phyloP scores from a whole-genome alignment of 2,888 invertebrate genomes.

The Polydrusus tereticollis region DNA sequence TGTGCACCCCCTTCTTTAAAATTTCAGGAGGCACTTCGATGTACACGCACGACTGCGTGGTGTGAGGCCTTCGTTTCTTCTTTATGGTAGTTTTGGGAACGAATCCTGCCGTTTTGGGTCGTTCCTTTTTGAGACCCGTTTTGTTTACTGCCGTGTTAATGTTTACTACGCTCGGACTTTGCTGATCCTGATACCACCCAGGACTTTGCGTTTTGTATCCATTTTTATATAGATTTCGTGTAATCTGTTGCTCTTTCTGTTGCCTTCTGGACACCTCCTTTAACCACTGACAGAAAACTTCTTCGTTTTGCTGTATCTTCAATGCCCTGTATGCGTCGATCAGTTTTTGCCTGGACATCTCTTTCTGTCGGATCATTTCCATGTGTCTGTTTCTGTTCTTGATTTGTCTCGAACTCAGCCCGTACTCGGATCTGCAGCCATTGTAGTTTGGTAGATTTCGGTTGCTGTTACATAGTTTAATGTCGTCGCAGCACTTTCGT shows the following conservation, averaged over 20 bases:
- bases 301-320: constrained; percentile 68
- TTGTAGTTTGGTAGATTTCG: constrained; percentile 69
- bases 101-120: constrained; percentile 61
- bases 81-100: constrained; percentile 55
- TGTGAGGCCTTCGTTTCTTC: constrained; percentile 56
- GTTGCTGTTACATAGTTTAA: constrained; percentile 60
- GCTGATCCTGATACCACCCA: neutral
- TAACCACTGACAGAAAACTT: constrained; percentile 71
- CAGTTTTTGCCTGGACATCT: constrained; percentile 66
- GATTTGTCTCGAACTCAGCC: constrained; percentile 68
- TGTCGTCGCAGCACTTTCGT: constrained; percentile 65
- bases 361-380: constrained; percentile 64
- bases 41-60: constrained; percentile 61
- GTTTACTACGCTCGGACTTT: constrained; percentile 55
- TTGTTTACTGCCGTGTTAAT: constrained; percentile 54
- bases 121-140: constrained; percentile 50
- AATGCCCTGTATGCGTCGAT: constrained; percentile 63
- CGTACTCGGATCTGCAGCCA: constrained; percentile 71
- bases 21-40: constrained; percentile 61
- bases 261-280: constrained; percentile 61
- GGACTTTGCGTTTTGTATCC: constrained; percentile 20
- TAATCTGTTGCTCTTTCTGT: constrained; percentile 44
- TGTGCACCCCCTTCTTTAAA: constrained; percentile 58
- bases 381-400: constrained; percentile 65
- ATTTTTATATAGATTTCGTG: neutral